Evolutionary conservation across 1,140 invertebrate species (phyloP).

Genomic region (Drosophila serrata): DNA sequence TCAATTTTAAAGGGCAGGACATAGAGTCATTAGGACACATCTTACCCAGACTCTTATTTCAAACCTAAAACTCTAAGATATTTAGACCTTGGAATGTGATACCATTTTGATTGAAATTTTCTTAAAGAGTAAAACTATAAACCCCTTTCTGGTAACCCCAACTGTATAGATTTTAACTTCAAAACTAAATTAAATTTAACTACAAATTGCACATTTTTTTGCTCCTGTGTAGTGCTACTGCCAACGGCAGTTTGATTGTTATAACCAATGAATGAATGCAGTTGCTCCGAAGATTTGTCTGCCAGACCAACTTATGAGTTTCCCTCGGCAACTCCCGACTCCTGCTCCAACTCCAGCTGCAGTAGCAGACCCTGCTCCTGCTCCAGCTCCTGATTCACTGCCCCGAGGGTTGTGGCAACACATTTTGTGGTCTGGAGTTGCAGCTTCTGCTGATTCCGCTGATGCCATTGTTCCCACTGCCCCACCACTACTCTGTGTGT

Average conservation of each 20-base stretch:
- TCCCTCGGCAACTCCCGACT: constrained; percentile 23
- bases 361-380: not conserved
- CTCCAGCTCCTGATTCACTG: constrained; percentile 40
- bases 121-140: too few species aligned
- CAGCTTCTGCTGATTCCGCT: constrained; percentile 57
- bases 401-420: constrained; percentile 73
- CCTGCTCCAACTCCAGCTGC: constrained; percentile 10
- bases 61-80: too few species aligned
- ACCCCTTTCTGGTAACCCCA: too few species aligned
- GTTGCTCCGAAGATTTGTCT: constrained; percentile 73
- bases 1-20: too few species aligned
- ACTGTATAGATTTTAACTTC: too few species aligned
- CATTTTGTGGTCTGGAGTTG: constrained; percentile 77
- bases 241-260: constrained; percentile 73
- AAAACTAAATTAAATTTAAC: not conserved
- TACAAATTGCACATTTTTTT: not conserved
- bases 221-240: constrained; percentile 14
- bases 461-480: constrained; percentile 57
- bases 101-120: too few species aligned
- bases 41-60: too few species aligned
- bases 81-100: too few species aligned
- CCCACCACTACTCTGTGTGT: constrained; percentile 7
- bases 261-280: constrained; percentile 82
- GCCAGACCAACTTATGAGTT: constrained; percentile 59
- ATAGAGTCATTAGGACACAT: not conserved